These are phyloP conservation scores for Epiblema foenella DNA, from an alignment of 2,888 invertebrate species.

Conservation along the genomic window DNA sequence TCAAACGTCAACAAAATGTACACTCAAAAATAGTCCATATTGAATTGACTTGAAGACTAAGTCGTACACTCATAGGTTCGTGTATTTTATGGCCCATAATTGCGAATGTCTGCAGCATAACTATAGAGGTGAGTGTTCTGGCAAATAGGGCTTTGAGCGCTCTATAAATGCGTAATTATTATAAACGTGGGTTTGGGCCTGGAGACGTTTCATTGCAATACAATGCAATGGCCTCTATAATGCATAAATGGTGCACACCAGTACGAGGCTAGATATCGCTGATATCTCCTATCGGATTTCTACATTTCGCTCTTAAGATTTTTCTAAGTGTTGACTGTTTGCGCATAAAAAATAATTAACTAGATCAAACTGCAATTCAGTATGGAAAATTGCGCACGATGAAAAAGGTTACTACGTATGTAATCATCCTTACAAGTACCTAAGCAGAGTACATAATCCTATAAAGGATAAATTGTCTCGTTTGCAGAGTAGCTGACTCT, in stretches of 20 bases:
- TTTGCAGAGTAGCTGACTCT: not conserved
- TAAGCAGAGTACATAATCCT: too few relatives aligned
- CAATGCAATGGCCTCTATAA: too few relatives aligned
- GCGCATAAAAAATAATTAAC: too few relatives aligned
- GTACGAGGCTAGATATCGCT: too few relatives aligned
- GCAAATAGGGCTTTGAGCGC: slow-evolving; percentile 20
- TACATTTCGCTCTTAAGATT: too few relatives aligned
- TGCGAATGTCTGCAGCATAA: slow-evolving; percentile 37
- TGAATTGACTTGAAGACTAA: not conserved
- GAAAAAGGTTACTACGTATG: too few relatives aligned
- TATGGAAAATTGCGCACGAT: too few relatives aligned
- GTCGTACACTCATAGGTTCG: not conserved
- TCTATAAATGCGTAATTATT: slow-evolving; percentile 22
- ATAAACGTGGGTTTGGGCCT: slow-evolving; percentile 14
- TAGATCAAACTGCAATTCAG: too few relatives aligned
- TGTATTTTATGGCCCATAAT: slow-evolving; percentile 19
- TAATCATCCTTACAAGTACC: too few relatives aligned
- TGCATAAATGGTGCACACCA: too few relatives aligned
- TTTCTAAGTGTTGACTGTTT: too few relatives aligned
- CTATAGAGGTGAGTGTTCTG: slow-evolving; percentile 23
- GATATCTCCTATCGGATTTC: too few relatives aligned
- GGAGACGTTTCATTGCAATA: slow-evolving; percentile 35
- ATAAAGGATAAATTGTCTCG: not conserved
- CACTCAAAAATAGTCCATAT: slow-evolving; percentile 2
- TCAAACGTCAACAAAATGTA: not conserved